phyloP scores from a whole-genome alignment of 2,888 invertebrate genomes.

The Ectobius pallidus region DNA sequence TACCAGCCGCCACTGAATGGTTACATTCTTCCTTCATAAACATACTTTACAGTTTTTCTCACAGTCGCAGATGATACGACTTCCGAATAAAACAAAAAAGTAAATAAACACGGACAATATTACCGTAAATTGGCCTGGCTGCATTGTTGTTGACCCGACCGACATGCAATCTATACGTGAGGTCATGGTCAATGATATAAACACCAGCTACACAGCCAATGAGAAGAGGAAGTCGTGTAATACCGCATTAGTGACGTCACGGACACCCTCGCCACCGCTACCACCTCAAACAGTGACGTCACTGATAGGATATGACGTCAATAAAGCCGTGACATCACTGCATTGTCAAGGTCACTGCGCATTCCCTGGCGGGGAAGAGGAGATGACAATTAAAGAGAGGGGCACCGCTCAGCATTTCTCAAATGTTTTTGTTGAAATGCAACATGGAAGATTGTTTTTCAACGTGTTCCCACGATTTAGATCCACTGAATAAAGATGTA shows the following conservation, averaged over 20 bases:
- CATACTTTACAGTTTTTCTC: neutral
- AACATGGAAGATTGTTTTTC: neutral
- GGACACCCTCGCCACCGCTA: neutral
- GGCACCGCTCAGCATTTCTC: neutral
- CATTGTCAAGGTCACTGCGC: slow-evolving; percentile 21
- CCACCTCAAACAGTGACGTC: neutral
- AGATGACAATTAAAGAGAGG: slow-evolving; percentile 5
- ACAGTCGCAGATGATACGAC: neutral
- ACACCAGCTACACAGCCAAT: neutral
- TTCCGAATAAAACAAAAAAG: neutral
- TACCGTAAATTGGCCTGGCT: neutral
- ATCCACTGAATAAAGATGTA: no score
- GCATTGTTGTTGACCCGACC: neutral
- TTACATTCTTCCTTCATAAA: no score
- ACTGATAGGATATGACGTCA: slow-evolving; percentile 4
- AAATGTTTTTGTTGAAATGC: slow-evolving; percentile 5
- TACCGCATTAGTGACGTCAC: slow-evolving; percentile 9
- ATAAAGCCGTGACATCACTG: slow-evolving; percentile 12
- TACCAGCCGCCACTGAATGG: no score
- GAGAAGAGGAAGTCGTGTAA: slow-evolving; percentile 6
- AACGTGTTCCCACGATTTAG: neutral
- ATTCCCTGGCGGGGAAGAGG: neutral
- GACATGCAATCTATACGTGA: neutral
- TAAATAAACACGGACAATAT: neutral
- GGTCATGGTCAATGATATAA: slow-evolving; percentile 1